A percentile compares a stretch with the other conserved stretches of the same genome.
phyloP scores from a whole-genome alignment of 2,888 invertebrate species.

The Thecophora atra region DNA sequence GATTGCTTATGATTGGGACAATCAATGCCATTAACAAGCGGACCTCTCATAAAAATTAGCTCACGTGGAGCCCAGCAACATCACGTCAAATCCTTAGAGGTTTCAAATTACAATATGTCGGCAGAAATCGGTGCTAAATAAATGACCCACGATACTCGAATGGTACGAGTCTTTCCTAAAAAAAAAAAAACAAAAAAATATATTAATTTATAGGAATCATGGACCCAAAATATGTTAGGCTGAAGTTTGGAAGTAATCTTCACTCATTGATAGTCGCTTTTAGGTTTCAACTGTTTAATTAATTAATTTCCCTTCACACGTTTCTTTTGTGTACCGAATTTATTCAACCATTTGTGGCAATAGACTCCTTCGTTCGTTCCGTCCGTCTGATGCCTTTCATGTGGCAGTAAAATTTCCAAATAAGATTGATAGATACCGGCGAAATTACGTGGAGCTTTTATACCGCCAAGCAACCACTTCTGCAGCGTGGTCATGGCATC shows the following conservation, averaged over 20 bases:
- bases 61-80: neutral
- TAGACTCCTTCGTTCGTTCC: neutral
- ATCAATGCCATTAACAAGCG: too few relatives aligned
- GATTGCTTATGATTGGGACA: constrained; percentile 1
- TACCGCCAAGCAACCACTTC: neutral
- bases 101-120: neutral
- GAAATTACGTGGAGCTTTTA: neutral
- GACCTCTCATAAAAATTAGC: neutral
- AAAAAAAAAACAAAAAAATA: too few relatives aligned
- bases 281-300: too few relatives aligned
- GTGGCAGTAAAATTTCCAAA: constrained; percentile 19
- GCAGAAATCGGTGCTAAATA: neutral
- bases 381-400: neutral
- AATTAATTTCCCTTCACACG: too few relatives aligned
- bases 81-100: constrained; percentile 2
- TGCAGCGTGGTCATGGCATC: neutral
- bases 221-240: too few relatives aligned
- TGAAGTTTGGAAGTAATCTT: too few relatives aligned
- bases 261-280: too few relatives aligned
- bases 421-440: constrained; percentile 23
- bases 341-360: too few relatives aligned
- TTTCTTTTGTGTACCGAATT: too few relatives aligned
- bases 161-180: too few relatives aligned
- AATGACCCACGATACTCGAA: neutral
- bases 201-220: too few relatives aligned